Percentiles rank a stretch among this genome's conserved stretches.
Conservation (phyloP, 2,888 invertebrate genomes). For the Pristionchus mayeri region DNA sequence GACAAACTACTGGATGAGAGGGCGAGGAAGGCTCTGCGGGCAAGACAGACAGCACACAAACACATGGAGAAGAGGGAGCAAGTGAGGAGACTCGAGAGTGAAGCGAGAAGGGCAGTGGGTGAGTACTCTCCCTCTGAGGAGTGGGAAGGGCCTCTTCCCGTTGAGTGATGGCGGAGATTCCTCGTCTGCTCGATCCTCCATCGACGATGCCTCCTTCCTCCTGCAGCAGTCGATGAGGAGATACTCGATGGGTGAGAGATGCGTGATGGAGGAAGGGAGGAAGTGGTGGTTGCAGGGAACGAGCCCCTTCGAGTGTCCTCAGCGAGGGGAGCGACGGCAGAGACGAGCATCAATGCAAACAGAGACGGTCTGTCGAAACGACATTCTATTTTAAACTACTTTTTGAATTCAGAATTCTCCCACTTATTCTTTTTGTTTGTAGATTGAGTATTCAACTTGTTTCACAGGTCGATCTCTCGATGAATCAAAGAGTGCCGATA, state of each 20-base stretch:
- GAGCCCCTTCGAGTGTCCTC: background rate
- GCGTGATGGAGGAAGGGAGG: no score
- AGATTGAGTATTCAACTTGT: background rate
- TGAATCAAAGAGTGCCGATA: background rate
- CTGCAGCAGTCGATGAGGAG: constrained; percentile 11
- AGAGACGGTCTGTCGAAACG: background rate
- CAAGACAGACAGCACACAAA: background rate
- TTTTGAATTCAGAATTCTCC: no score
- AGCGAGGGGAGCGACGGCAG: background rate
- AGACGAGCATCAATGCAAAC: constrained; percentile 9
- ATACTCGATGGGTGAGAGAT: constrained; percentile 17
- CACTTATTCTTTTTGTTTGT: background rate
- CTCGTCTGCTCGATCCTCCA: constrained; percentile 41
- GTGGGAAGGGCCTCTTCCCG: no score
- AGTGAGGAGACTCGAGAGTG: constrained; percentile 24
- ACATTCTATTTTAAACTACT: no score
- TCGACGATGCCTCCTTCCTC: background rate
- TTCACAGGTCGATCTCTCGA: background rate
- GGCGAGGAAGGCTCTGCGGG: background rate
- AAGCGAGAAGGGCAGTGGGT: constrained; percentile 26
- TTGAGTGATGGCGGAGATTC: constrained; percentile 13
- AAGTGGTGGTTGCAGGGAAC: background rate
- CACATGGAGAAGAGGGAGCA: background rate
- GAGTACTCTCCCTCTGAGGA: background rate
- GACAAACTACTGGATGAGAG: constrained; percentile 6